Base-by-base conservation (phyloP, 2,797 vertebrate species). In the Podarcis lilfordi region DNA sequence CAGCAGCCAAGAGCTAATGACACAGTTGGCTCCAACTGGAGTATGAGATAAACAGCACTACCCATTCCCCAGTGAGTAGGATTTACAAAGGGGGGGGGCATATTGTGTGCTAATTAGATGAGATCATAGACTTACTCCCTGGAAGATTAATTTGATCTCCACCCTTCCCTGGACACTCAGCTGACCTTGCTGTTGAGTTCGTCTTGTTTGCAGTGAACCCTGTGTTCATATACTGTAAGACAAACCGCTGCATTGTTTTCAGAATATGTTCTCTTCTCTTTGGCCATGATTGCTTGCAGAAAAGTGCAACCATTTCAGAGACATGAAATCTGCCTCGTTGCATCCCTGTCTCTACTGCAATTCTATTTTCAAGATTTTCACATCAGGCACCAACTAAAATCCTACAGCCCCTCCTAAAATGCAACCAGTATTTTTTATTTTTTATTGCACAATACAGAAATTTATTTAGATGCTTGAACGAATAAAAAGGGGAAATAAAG, bases 391-490 rank as follows among this genome's bases (percentile, higher is more conserved):
- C 5, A 3, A 9, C 19, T 25, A 27, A 40, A 82, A 40, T 29
- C 32, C 15, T 15, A 50, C 29, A 59, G 29, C 13, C 15, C 35
- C 13, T 68, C 23, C 4, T 25, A 82, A 82, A 68, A 27, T 3
- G 37, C 61, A 82, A 15, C 35, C 13, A 82, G 9, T 35, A 9
- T 25, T 69, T 27, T 68, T 21, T 9, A 0, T 9, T 8, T 27
- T 27, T 68, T 68, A 27, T 27, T 68, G 98, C 98, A 99, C 98
- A 98, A 98, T 98, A 99, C 98, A 99, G 98, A 98, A 99, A 98
- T 99, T 99, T 99, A 99, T 99, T 99, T 97, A 98, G 98, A 98
- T 98, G 98, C 97, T 98, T 98, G 97, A 98, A 98, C 98, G 95
- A 98, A 98, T 97, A 98, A 98, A 98, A 98, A 97, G 97, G 96